Evolutionary conservation across 1,140 invertebrate genomes (phyloP), one percentile per base, ranked within the genome.

Genomic region (Halesus radiatus): DNA sequence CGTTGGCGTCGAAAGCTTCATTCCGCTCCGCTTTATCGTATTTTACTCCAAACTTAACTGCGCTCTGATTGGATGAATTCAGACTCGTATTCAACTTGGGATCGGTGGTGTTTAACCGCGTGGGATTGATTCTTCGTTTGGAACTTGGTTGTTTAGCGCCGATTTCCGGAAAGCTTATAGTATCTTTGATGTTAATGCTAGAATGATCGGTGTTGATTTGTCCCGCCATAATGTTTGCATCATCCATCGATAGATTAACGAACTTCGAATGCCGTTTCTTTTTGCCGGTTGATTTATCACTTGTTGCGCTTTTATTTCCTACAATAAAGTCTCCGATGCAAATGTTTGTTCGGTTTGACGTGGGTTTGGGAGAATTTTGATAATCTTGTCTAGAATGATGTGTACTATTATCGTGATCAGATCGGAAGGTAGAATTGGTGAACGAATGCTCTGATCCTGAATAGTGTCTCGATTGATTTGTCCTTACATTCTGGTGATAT

Each of bases 51-150:
- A 83, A 83, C 32, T 80, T 79, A 6, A 88, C 78, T 10, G 84
- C 84, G 85, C 64, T 87, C n/a, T 29, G 45, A 20, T 23, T 52
- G 16, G 68, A 72, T 85, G 58, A 87, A 85, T 74, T 87, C 87
- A 7, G 74, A 84, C 26, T 87, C 85, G 0, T 84, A 76, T 88
- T 56, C 86, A 84, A 66, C 72, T 5, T 82, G 79, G 70, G 83
- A 85, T 73, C 85, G 85, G 70, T 88, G 87, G 58, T 75, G 20
- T 83, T 83, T 64, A 90, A 86, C 56, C 87, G 86, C 6, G 88
- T 89, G 0, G 89, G 89, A 82, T 90, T 90, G 3, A 90, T 90
- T 23, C 88, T 85, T 13, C 87, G 68, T 76, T 85, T 85, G 16
- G 88, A 86, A 26, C 85, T 87, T 53, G 84, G 84, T 7, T 87